A percentile compares a stretch with the other conserved stretches of the same genome.
Evolutionary conservation across 1,140 invertebrate species (phyloP).

Genomic region (Brachionus rotundiformis): DNA sequence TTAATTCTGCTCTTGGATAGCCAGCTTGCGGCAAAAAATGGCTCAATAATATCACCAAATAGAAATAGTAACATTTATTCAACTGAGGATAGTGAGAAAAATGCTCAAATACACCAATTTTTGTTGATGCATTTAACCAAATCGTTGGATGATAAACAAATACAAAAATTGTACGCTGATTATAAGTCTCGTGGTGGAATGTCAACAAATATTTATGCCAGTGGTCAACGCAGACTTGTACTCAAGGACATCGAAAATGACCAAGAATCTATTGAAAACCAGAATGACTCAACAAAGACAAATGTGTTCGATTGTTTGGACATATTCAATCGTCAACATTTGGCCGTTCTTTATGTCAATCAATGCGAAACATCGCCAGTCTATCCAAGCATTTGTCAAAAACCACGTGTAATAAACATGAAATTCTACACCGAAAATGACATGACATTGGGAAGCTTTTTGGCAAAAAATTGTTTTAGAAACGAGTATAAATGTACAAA

Average conservation of each 20-base stretch:
- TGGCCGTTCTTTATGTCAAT: constrained; percentile 87
- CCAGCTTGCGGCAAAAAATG: neutral
- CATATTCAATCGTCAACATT: constrained; percentile 79
- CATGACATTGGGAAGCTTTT: constrained; percentile 87
- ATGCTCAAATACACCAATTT: constrained; percentile 53
- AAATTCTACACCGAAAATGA: constrained; percentile 91
- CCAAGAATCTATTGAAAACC: constrained; percentile 24
- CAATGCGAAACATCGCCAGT: constrained; percentile 79
- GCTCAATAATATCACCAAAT: constrained; percentile 29
- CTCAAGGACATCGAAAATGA: constrained; percentile 22
- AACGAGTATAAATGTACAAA: constrained; percentile 36
- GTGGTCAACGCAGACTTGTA: neutral
- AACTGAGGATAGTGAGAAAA: constrained; percentile 71
- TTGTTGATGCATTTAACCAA: constrained; percentile 21
- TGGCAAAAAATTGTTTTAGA: constrained; percentile 79
- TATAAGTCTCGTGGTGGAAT: constrained; percentile 15
- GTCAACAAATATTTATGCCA: neutral
- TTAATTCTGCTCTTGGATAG: constrained; percentile 51
- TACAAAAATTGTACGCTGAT: constrained; percentile 19
- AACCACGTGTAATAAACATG: constrained; percentile 86
- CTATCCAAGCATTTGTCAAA: constrained; percentile 81
- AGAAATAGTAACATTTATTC: constrained; percentile 58
- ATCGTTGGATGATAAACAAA: neutral
- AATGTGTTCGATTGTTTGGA: constrained; percentile 79
- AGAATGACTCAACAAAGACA: constrained; percentile 54